A percentile compares a stretch with the other conserved stretches of the same genome.
Evolutionary conservation across 1,140 invertebrate genomes (phyloP).

Genomic region (Cotesia typhae): DNA sequence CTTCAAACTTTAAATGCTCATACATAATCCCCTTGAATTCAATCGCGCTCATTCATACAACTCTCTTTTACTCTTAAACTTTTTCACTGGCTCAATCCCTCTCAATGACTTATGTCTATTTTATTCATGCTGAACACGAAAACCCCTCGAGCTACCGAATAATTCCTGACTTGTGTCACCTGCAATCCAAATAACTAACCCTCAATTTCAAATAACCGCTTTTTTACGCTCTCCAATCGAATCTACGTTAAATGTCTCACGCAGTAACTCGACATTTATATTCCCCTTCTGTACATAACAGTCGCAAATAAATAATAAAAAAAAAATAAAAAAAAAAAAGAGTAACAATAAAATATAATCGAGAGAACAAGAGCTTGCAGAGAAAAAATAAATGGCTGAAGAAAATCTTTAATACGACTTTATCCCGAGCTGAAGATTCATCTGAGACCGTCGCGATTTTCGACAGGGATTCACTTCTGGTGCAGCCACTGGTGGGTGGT

Average conservation of each 20-base stretch:
- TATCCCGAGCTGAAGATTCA: constrained; percentile 31
- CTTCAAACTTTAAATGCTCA: background rate
- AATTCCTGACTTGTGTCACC: constrained; percentile 22
- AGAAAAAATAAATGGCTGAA: constrained; percentile 17
- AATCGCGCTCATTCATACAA: no score
- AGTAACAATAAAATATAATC: constrained; percentile 1
- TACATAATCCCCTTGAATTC: constrained; percentile 8
- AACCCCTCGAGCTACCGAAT: constrained; percentile 8
- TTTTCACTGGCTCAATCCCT: background rate
- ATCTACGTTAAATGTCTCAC: constrained; percentile 24
- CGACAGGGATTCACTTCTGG: constrained; percentile 24
- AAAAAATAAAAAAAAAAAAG: constrained; percentile 4
- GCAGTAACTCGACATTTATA: background rate
- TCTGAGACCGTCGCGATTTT: constrained; percentile 17
- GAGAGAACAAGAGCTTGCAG: background rate
- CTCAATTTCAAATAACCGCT: background rate
- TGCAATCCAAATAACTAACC: constrained; percentile 6
- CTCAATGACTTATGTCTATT: constrained; percentile 17
- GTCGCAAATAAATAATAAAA: constrained; percentile 11
- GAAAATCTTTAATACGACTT: constrained; percentile 46
- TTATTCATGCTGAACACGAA: constrained; percentile 28
- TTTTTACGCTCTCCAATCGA: constrained; percentile 20
- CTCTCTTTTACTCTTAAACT: no score
- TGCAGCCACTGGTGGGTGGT: background rate
- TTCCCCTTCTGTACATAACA: background rate